Evolutionary conservation across 2,797 vertebrate species (phyloP), one percentile per base, ranked within the genome.

Genomic region (Cirrhinus mrigala): DNA sequence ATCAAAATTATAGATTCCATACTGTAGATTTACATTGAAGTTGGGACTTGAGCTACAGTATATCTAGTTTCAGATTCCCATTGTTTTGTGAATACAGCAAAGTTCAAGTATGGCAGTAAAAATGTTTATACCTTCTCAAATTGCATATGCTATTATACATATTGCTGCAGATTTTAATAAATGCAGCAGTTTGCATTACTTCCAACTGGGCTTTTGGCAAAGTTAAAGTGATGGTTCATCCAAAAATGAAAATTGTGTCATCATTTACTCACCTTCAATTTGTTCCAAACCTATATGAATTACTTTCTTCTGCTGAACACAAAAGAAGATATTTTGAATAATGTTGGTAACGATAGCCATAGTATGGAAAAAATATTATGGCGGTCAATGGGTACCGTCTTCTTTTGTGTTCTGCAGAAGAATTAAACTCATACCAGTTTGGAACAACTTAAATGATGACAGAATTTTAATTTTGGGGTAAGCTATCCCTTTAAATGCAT

Each of bases 11-110:
- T 14, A 1, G 20, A 48, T 24, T 40, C 40, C 22, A 2, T 58
- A 46, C 44, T 46, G 44, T 46, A 40, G 52, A 58, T 14, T 77
- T 16, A 10, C 52, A 40, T 77, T 76, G 9, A 75, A 75, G 18
- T n/a, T 24, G 52, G 20, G 20, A 60, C 37, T 71, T 46, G 11
- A n/a, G 22, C 2, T 1, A 37, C 4, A 5, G 33, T 37, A 3
- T 71, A 71, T 71, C 22, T 48, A 71, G 69, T 71, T n/a, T 66
- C 62, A 66, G 62, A 33, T 29, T 66, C 62, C 27, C 27, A 66
- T 29, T 24, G 14, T 40, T 77, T 24, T 77, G 15, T 60, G 33
- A 78, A 60, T 15, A 76, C 29, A n/a, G 50, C 3, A 22, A 75
- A 54, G 50, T 54, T 54, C 18, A 75, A 33, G 10, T 56, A 56